Percentiles rank a stretch among this genome's conserved stretches.
Evolutionary conservation across 2,113 vertebrate species (phyloP).

Genomic region (Caretta caretta): DNA sequence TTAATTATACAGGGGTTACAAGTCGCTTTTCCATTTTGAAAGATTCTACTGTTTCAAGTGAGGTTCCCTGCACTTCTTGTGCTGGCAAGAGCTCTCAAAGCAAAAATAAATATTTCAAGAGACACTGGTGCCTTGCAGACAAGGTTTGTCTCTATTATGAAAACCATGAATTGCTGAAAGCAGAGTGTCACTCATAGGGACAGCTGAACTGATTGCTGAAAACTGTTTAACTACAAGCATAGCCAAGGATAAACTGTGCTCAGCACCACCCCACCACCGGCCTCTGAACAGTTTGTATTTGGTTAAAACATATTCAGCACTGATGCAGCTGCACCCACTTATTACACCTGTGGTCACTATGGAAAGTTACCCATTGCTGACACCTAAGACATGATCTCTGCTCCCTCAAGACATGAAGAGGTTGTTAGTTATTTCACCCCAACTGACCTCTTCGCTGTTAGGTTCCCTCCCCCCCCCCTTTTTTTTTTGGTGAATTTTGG

Average conservation of each 20-base stretch:
- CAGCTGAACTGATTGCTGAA: not conserved
- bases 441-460: not conserved
- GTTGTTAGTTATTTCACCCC: not conserved
- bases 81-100: not conserved
- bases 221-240: not conserved
- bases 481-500: not conserved
- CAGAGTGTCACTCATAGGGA: not conserved
- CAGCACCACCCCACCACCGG: too few species aligned
- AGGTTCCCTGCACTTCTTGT: not conserved
- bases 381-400: not conserved
- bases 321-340: not conserved
- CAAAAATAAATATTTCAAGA: not conserved
- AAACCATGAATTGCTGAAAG: not conserved
- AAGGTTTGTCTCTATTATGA: not conserved
- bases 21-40: not conserved
- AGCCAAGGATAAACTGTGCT: not conserved
- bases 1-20: not conserved
- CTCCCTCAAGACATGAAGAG: not conserved
- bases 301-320: not conserved
- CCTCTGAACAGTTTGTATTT: not conserved
- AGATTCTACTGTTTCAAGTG: not conserved
- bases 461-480: not conserved
- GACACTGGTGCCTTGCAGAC: not conserved
- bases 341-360: not conserved
- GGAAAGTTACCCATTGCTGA: too few species aligned